These are phyloP conservation scores for Adrianichthys oophorus DNA, from an alignment of 2,797 vertebrate species.

Conservation along the genomic window DNA sequence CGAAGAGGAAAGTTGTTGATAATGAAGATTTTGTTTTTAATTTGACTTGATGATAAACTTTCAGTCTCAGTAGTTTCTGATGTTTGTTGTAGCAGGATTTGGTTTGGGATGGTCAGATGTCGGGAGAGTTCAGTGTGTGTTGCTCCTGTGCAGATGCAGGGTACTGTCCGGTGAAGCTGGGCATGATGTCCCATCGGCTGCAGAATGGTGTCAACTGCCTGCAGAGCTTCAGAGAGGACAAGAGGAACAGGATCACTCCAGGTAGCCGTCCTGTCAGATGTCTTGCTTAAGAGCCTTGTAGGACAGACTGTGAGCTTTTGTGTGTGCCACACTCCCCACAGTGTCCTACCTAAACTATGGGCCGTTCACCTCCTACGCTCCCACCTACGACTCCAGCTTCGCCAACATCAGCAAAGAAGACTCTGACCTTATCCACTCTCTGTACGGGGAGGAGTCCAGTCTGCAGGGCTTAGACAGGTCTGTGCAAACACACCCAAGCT, in stretches of 20 bases:
- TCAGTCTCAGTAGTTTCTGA: no score
- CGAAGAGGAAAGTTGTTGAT: no score
- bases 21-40: no score
- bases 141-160: slow-evolving; percentile 79
- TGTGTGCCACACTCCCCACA: slow-evolving; percentile 48
- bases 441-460: slow-evolving; percentile 90
- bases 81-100: neutral
- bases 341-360: slow-evolving; percentile 97
- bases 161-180: slow-evolving; percentile 89
- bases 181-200: slow-evolving; percentile 90
- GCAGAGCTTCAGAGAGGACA: slow-evolving; percentile 97
- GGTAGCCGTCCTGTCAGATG: slow-evolving; percentile 67
- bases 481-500: slow-evolving; percentile 20
- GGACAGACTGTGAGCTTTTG: neutral
- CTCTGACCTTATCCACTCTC: slow-evolving; percentile 90
- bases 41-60: no score
- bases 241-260: slow-evolving; percentile 92
- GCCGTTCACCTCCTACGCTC: slow-evolving; percentile 93
- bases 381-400: slow-evolving; percentile 94
- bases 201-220: slow-evolving; percentile 92
- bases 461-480: slow-evolving; percentile 86
- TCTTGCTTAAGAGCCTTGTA: neutral
- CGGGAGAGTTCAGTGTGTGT: no score
- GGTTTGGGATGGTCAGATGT: no score
- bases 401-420: slow-evolving; percentile 96